Conservation (phyloP, 2,888 invertebrate genomes). For the Aspidiotus rigidus region DNA sequence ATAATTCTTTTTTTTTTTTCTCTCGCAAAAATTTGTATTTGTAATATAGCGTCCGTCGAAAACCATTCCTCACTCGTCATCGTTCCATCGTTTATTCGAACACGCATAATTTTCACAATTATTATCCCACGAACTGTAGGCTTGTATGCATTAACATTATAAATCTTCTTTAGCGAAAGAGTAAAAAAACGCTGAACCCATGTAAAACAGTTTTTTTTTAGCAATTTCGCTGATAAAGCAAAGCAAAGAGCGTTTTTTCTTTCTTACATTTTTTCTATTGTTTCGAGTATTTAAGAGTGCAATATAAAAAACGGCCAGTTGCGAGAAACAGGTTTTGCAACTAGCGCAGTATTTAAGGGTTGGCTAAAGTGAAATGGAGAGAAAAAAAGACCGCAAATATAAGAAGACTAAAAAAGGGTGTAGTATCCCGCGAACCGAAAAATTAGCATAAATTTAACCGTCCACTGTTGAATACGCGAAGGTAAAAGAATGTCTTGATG, state of each 20-base stretch:
- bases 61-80: too few species aligned
- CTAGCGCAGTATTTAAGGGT: conserved; percentile 24
- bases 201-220: conserved; percentile 9
- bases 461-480: conserved; percentile 14
- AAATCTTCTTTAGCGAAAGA: too few species aligned
- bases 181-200: not conserved
- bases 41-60: too few species aligned
- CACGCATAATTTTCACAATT: too few species aligned
- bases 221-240: not conserved
- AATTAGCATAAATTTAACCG: conserved; percentile 31
- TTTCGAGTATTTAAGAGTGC: not conserved
- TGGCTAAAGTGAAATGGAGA: not conserved
- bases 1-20: too few species aligned
- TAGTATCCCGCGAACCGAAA: conserved; percentile 22
- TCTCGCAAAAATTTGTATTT: too few species aligned
- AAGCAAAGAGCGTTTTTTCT: not conserved
- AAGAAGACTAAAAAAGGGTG: conserved; percentile 9
- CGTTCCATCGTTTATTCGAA: too few species aligned
- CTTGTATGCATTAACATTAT: too few species aligned
- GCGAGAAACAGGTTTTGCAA: conserved; percentile 29
- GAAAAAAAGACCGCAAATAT: conserved; percentile 11
- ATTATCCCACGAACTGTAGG: too few species aligned
- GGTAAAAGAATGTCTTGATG: too few species aligned
- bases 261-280: not conserved
- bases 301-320: conserved; percentile 27